Conservation (phyloP, 1,140 invertebrate species). For the Sitobion miscanthi region DNA sequence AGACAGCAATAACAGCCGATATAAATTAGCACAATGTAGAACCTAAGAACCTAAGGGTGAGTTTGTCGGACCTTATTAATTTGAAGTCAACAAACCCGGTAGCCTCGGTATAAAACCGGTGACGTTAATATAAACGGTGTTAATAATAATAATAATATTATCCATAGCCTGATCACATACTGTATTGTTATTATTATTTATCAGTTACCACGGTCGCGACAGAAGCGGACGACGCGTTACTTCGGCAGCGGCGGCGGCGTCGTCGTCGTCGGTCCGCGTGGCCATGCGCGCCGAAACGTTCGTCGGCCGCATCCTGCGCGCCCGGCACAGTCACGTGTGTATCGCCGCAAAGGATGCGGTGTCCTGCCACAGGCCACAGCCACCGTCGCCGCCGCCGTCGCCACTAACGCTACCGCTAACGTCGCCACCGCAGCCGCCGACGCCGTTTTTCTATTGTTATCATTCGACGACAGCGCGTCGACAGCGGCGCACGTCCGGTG, state of each 20-base stretch:
- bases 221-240: background rate
- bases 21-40: too few relatives aligned
- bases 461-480: background rate
- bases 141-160: too few relatives aligned
- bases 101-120: too few relatives aligned
- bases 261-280: background rate
- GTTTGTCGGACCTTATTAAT: too few relatives aligned
- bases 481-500: background rate
- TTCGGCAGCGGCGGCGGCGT: background rate
- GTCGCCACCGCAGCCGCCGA: background rate
- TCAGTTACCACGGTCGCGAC: background rate
- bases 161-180: too few relatives aligned
- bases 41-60: too few relatives aligned
- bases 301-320: conserved; percentile 33
- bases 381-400: background rate
- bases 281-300: conserved; percentile 49
- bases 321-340: conserved; percentile 50
- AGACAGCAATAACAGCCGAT: too few relatives aligned
- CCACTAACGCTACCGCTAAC: background rate
- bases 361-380: background rate
- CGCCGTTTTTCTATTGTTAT: background rate
- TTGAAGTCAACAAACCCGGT: too few relatives aligned
- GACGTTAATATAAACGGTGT: too few relatives aligned
- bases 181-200: background rate
- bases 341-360: conserved; percentile 33